Evolutionary conservation across 1,140 invertebrate genomes (phyloP), one percentile per base, ranked within the genome.

Genomic region (Dinoponera quadriceps): DNA sequence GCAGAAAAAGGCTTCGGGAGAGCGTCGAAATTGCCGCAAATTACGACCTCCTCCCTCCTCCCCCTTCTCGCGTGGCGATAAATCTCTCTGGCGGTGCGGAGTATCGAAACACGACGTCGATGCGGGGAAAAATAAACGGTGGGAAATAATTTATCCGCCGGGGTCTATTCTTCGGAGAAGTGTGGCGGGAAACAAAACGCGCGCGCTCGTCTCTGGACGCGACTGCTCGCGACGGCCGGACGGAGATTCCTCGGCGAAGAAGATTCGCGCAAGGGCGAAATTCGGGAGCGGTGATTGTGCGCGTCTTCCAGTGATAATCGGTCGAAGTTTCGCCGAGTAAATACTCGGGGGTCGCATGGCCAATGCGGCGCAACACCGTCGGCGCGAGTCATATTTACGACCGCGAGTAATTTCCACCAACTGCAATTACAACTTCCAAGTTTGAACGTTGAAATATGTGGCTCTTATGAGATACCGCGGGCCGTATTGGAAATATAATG

Each of bases 401-500:
- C 55, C 27, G 65, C 69, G 29, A 72, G 78, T 82, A 82, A 82
- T 82, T 62, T 74, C 55, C 71, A 38, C 69, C 25, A 74, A 82
- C 78, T 74, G 66, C 59, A 74, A 82, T 82, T 82, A 82, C 55
- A 74, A 63, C 69, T 51, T n/a, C 65, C 75, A 80, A 80, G 75
- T 80, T 80, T 48, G 65, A 80, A 57, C 65, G 65, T 71, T 80
- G 75, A 80, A 69, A 80, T 69, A 80, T 80, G 65, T 29, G 54
- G 65, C 54, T 44, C 65, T 80, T 80, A 71, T 22, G 65, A 80
- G 49, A 55, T 44, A 78, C 62, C 11, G 48, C 20, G 65, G n/a
- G 33, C 44, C 69, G 51, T 82, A 82, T 82, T 73, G 78, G 78
- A 82, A 82, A 29, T 82, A 73, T 82, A 74, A 80, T 80, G 68